A percentile compares a stretch with the other conserved stretches of the same genome.
phyloP scores from a whole-genome alignment of 1,140 invertebrate species.

The Drosophila simulans region DNA sequence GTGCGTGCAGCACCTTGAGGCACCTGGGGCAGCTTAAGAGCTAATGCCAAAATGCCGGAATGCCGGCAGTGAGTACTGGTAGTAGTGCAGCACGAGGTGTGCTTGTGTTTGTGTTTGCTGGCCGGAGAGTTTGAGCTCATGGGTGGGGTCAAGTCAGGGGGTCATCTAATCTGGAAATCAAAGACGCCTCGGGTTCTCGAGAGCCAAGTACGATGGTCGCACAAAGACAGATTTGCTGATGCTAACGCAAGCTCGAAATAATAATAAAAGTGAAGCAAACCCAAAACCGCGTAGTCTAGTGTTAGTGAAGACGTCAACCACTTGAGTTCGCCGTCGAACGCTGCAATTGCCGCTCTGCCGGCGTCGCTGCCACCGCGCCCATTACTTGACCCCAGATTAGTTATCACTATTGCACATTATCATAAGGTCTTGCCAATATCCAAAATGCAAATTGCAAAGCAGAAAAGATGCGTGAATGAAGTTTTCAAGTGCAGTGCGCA shows the following conservation, averaged over 20 bases:
- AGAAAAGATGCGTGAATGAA: slow-evolving; percentile 58
- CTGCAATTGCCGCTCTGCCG: slow-evolving; percentile 30
- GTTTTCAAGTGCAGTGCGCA: slow-evolving; percentile 76
- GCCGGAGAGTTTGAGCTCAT: background rate
- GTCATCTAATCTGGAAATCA: slow-evolving; percentile 45
- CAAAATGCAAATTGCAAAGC: slow-evolving; percentile 36
- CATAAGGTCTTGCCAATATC: slow-evolving; percentile 21
- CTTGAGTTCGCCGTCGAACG: slow-evolving; percentile 14
- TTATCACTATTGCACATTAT: slow-evolving; percentile 2
- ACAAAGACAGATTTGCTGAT: slow-evolving; percentile 3
- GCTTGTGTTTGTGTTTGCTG: too few relatives aligned
- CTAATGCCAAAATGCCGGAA: slow-evolving; percentile 62
- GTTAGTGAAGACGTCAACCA: slow-evolving; percentile 44
- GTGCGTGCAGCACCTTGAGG: slow-evolving; percentile 13
- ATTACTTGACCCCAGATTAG: slow-evolving; percentile 57
- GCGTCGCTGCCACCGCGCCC: slow-evolving; percentile 31
- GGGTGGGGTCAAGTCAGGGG: background rate
- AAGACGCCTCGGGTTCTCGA: slow-evolving; percentile 17
- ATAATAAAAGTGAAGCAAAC: too few relatives aligned
- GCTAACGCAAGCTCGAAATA: too few relatives aligned
- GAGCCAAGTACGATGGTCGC: background rate
- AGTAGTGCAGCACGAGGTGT: slow-evolving; percentile 42
- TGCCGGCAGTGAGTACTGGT: slow-evolving; percentile 18
- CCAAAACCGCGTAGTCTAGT: background rate
- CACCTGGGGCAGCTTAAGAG: slow-evolving; percentile 61